Base-by-base conservation (phyloP, 2,113 vertebrate species). In the Cephalophus harveyi region DNA sequence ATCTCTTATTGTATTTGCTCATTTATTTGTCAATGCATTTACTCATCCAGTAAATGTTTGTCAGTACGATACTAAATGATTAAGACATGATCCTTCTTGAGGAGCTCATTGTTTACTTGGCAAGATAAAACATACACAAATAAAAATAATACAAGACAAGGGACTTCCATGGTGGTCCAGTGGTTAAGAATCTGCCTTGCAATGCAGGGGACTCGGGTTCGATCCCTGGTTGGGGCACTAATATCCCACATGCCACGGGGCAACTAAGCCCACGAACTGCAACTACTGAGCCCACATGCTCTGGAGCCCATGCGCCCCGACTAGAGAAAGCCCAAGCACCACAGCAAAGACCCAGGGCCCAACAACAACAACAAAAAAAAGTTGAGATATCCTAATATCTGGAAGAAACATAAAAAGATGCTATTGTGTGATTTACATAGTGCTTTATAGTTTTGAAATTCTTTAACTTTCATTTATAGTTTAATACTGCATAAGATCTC, bases 341-440 rank as follows among this genome's bases (percentile, higher is more conserved):
- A 76, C 23, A 27, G 40, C 23, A 76, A 76, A 76, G 71, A 76
- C 71, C 21, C 12, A 76, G 71, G 40, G 7, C 76, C 5, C 7
- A 40, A 74, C n/a, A n/a, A n/a, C n/a, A n/a, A n/a, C n/a, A n/a
- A n/a, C 7, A 40, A 74, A 74, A 43, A 46, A 78, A 46, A 46
- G 43, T 30, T 28, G 15, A 27, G 10, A 55, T 87, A 81, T 82
- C 12, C 21, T 64, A 94, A 54, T 43, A 82, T 74, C 19, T 83
- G 33, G 76, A 95, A 74, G 19, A 93, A 95, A 89, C 9, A 59
- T 60, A 94, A 86, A 86, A 95, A 95, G 71, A 60, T 76, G 19
- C 12, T 74, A 17, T 76, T 33, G 27, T 95, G 6, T 92, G 14
- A 88, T 74, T 92, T 95, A 87, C 17, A 52, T 83, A 76, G 36